phyloP scores from a whole-genome alignment of 2,113 vertebrate species.

The Eudyptes chrysolophus region DNA sequence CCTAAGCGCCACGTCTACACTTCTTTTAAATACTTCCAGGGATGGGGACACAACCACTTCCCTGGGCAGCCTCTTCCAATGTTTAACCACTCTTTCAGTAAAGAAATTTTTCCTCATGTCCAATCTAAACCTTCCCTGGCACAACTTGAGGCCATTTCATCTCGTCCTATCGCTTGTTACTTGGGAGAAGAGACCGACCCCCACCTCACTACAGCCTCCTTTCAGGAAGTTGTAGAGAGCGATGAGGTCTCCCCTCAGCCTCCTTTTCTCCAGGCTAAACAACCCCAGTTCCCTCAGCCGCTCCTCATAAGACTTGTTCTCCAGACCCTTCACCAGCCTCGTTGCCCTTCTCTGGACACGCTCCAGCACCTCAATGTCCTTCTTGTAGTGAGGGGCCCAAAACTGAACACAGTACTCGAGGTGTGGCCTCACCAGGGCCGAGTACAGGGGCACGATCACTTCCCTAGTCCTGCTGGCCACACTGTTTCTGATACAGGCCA shows the following conservation, averaged over 20 bases:
- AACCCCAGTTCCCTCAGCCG: too few relatives aligned
- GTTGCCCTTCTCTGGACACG: too few relatives aligned
- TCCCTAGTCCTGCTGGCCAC: not conserved
- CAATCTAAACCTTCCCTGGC: not conserved
- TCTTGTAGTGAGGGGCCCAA: too few relatives aligned
- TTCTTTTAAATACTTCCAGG: not conserved
- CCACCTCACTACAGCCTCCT: too few relatives aligned
- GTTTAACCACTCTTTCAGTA: not conserved
- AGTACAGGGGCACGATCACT: not conserved
- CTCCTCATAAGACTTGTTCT: too few relatives aligned
- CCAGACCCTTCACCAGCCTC: too few relatives aligned
- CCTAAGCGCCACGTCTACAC: not conserved
- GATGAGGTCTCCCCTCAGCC: too few relatives aligned
- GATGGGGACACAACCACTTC: not conserved
- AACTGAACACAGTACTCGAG: not conserved
- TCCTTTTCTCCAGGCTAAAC: too few relatives aligned
- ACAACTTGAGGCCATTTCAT: not conserved
- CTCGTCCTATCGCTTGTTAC: not conserved
- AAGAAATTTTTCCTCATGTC: not conserved
- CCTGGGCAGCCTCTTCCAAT: not conserved
- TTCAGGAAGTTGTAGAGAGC: too few relatives aligned
- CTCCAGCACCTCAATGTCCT: too few relatives aligned
- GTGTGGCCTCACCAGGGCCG: not conserved
- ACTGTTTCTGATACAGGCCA: not conserved
- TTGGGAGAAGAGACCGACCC: too few relatives aligned